Evolutionary conservation across 1,140 invertebrate species (phyloP).

Genomic region (Bombus superbus): DNA sequence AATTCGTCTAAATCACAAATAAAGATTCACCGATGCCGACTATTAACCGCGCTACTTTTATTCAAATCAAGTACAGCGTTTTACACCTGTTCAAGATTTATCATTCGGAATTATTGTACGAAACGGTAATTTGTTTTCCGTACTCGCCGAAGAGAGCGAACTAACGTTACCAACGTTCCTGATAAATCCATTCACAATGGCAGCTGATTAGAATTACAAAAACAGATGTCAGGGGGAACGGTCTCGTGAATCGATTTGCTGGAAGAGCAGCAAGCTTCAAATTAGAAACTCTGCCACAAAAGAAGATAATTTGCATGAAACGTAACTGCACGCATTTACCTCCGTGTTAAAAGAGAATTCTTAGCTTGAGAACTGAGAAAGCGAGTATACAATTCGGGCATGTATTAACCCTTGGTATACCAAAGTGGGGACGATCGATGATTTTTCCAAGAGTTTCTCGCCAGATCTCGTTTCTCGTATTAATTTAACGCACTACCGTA

Average conservation of each 20-base stretch:
- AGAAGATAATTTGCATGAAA: not conserved
- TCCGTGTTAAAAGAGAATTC: not conserved
- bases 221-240: not conserved
- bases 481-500: no score
- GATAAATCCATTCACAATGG: not conserved
- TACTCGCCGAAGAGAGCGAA: not conserved
- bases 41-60: not conserved
- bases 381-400: no score
- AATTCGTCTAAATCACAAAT: not conserved
- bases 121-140: not conserved
- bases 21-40: not conserved
- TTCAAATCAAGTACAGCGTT: not conserved
- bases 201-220: not conserved
- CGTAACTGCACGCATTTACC: not conserved
- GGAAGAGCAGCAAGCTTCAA: not conserved
- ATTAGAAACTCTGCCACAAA: not conserved
- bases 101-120: not conserved
- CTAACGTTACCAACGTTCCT: not conserved
- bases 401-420: no score
- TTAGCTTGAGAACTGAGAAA: no score
- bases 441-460: no score
- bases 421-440: no score
- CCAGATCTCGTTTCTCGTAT: no score
- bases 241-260: not conserved
- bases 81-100: not conserved